Evolutionary conservation across 1,140 invertebrate species (phyloP), one percentile per base, ranked within the genome.

Genomic region (Lethrus apterus): DNA sequence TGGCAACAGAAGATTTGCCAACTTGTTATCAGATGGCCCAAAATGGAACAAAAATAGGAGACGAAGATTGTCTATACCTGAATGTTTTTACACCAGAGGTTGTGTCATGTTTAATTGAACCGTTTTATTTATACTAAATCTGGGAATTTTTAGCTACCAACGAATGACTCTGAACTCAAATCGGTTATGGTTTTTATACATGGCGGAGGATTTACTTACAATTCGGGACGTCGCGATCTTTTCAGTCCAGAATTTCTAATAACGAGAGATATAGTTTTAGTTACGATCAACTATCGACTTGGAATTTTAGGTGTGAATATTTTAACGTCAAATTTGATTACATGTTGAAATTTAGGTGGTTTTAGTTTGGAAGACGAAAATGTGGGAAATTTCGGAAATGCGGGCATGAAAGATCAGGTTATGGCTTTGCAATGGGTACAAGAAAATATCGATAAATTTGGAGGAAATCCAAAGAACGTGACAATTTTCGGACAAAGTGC

Each of bases 181-280:
- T 68, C 79, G 2, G 78, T 82, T 0, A 76, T 84, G 71, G 71
- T 84, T 1, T 82, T 67, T 55, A 70, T 84, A 11, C 77, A 83
- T 48, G 76, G 76, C 10, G 81, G 81, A 43, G 73, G 63, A 1
- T 84, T 75, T 54, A 63, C 69, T 13, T 51, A 51, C 3, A 80
- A 78, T n/a, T 73, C 74, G 3, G 75, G 73, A n/a, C 62, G 76
- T 17, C 59, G 69, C 10, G 57, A 64, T 17, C 26, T 73, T 0
- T 74, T 68, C 45, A 71, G 78, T 18, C 72, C 81, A 51, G 72
- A 86, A 60, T 83, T 74, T 59, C 54, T 84, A 2, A 53, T 84
- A 11, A 74, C 78, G 35, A 71, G 70, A 53, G 70, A 73, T 50
- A 60, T 71, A 2, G 63, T 73, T 5, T 50, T 72, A 4, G 69